These are phyloP conservation scores for human (Homo sapiens) DNA, from an alignment of 2,113 vertebrate species.

Conservation along the genomic window DNA sequence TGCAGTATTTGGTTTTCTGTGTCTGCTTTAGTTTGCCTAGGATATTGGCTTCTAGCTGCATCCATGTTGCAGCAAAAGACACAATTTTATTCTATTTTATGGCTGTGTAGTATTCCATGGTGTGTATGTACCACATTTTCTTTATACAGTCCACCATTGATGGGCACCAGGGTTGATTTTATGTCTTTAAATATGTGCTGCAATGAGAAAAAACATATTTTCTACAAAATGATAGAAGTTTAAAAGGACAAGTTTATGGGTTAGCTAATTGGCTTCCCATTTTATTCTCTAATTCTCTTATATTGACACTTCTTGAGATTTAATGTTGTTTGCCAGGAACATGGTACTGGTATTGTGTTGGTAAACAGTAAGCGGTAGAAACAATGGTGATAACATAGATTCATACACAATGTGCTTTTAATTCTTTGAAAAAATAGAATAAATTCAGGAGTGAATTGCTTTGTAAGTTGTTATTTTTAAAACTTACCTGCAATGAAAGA, in stretches of 20 bases:
- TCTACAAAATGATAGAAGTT: constrained; percentile 44
- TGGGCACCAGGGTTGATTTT: no score
- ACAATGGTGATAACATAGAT: background rate
- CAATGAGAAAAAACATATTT: background rate
- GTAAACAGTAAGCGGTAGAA: background rate
- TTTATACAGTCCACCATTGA: no score
- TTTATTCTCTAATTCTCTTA: constrained; percentile 20
- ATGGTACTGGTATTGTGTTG: background rate
- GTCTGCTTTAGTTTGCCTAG: no score
- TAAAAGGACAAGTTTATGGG: constrained; percentile 21
- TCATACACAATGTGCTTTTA: background rate
- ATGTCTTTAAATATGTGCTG: no score
- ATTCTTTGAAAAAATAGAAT: background rate
- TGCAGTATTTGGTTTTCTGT: no score
- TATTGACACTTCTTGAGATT: background rate
- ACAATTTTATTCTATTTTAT: no score
- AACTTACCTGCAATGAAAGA: background rate
- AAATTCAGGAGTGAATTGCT: background rate
- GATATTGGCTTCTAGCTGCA: no score
- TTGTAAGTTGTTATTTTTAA: background rate
- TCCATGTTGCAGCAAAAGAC: no score
- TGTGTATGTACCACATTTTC: no score
- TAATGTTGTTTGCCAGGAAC: background rate
- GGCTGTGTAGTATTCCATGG: no score
- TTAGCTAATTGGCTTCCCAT: constrained; percentile 17